Evolutionary conservation across 2,797 vertebrate species (phyloP), one percentile per base, ranked within the genome.

Genomic region (Sebastolobus altivelis): DNA sequence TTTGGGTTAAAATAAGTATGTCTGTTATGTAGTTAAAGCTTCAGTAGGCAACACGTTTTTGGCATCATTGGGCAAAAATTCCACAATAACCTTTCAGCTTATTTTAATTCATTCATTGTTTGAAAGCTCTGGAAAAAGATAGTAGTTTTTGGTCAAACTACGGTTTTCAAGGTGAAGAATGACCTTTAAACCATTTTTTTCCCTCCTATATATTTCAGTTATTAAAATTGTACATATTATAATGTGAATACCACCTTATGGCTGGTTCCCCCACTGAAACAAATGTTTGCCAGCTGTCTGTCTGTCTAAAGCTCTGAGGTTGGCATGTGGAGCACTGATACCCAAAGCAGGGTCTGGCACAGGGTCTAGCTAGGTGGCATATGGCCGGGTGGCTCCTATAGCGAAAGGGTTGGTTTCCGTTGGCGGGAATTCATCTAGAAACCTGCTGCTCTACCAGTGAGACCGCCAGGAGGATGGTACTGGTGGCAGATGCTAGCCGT

Each of bases 401-500:
- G 89, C 9, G 80, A 80, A 38, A 74, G 77, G 80, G 63, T 69
- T 73, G 76, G 83, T 87, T 91, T 91, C 87, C 78, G 81, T 87
- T 92, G 81, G 89, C 78, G 87, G 88, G 89, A 80, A 2, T 65
- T 63, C 7, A 31, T 91, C 84, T 89, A 92, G 83, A 72, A 92
- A 82, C 93, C 92, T 35, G 91, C 91, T 89, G 92, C 65, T 87
- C 66, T 14, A 76, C 82, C 79, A 67, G 82, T 72, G 25, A 80
- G 79, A 72, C 67, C 22, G 70, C 79, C 77, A 83, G 83, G 89
- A 86, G 83, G 77, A 85, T 4, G 71, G 87, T 22, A 31, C 83
- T 80, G 90, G 80, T 88, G 88, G 83, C 92, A 93, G 93, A 90
- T 94, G 93, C 92, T 89, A 85, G 87, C 86, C 80, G 33, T 61